Evolutionary conservation across 2,113 vertebrate genomes (phyloP).

Genomic region (Marcusenius ussheri): DNA sequence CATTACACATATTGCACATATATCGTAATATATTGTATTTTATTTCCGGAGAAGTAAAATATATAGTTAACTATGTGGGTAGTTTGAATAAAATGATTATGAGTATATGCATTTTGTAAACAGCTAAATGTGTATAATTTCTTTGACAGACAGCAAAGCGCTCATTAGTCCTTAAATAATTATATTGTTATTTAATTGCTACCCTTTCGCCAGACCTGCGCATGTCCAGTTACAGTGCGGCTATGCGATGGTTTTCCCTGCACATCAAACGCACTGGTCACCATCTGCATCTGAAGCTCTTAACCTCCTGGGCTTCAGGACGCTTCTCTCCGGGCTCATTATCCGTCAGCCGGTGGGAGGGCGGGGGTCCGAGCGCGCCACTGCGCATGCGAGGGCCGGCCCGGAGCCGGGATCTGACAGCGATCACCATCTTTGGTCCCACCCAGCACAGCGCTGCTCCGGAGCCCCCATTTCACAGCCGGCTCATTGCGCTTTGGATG

Average conservation of each 20-base stretch:
- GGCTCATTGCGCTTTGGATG: not conserved
- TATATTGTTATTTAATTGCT: not conserved
- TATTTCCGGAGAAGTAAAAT: not conserved
- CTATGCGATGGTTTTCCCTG: not conserved
- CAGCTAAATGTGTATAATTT: not conserved
- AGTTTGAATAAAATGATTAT: not conserved
- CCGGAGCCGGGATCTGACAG: slow-evolving; percentile 4
- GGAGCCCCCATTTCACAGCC: not conserved
- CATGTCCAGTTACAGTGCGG: not conserved
- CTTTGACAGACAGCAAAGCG: not conserved
- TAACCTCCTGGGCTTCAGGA: not conserved
- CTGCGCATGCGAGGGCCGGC: not conserved
- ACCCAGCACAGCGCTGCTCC: not conserved
- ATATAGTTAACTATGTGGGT: not conserved
- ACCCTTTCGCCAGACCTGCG: not conserved
- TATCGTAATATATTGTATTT: not conserved
- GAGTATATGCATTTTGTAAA: not conserved
- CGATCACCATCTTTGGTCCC: slow-evolving; percentile 15
- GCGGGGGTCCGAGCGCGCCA: not conserved
- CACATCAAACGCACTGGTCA: not conserved
- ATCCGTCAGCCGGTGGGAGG: not conserved
- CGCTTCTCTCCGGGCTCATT: not conserved
- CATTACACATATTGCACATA: not conserved
- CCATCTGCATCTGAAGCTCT: not conserved
- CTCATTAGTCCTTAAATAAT: not conserved